Evolutionary conservation across 92 coral and sea anemone genomes (phyloP).

Genomic region (Porites evermanni): DNA sequence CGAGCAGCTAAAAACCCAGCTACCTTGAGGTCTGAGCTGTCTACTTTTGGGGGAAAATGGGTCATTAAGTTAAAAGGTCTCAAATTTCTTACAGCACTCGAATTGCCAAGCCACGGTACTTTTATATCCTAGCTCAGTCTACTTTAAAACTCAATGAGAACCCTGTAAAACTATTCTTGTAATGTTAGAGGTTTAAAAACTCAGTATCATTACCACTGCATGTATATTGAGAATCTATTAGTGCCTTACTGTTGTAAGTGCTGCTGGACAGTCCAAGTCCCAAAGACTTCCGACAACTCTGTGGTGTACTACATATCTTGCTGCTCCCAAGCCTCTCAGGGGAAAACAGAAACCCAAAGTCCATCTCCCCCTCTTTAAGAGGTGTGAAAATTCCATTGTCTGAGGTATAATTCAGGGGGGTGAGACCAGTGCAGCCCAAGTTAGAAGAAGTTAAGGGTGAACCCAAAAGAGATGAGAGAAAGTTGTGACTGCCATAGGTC

Average conservation of each 20-base stretch:
- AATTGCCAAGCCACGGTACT: no score
- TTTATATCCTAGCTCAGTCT: no score
- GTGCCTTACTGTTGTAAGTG: not conserved
- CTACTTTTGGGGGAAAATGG: no score
- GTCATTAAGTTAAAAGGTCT: no score
- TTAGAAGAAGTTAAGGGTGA: constrained; percentile 62
- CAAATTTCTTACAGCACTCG: no score
- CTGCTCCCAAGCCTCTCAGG: constrained; percentile 68
- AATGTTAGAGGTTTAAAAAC: constrained; percentile 12
- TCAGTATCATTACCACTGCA: constrained; percentile 17
- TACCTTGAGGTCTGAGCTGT: no score
- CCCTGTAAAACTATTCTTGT: not conserved
- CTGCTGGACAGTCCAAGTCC: constrained; percentile 63
- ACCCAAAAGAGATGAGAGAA: constrained; percentile 56
- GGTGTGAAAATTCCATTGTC: constrained; percentile 92
- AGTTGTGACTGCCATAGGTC: constrained; percentile 51
- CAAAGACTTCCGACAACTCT: constrained; percentile 91
- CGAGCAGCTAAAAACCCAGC: no score
- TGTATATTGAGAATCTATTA: not conserved
- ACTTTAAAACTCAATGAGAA: no score
- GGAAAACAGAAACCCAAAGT: constrained; percentile 77
- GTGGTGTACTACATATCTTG: constrained; percentile 56
- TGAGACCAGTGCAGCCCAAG: constrained; percentile 59
- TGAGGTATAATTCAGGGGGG: constrained; percentile 76
- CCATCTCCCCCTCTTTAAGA: constrained; percentile 76